Evolutionary conservation across 30 jellyfish, hydroid and myxozoan species (phyloP).

Genomic region (Sanderia malayensis): DNA sequence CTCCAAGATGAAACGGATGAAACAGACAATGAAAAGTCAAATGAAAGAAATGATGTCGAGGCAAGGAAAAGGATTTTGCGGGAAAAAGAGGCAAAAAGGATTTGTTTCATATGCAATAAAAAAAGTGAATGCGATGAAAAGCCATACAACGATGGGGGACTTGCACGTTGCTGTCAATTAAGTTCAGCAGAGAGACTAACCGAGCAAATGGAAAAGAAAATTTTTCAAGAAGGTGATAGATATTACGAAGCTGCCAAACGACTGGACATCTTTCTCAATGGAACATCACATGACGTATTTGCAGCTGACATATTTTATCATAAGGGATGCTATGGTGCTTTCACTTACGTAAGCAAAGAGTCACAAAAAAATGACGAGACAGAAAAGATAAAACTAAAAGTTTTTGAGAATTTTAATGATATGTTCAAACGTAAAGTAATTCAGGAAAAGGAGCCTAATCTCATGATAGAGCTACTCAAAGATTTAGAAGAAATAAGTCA

Average conservation of each 20-base stretch:
- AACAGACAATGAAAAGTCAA: constrained; percentile 13
- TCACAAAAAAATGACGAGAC: constrained; percentile 28
- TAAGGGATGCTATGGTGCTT: constrained; percentile 29
- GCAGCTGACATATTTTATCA: constrained; percentile 44
- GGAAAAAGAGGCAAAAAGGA: constrained; percentile 36
- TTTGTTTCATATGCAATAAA: constrained; percentile 32
- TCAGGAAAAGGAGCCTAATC: constrained; percentile 28
- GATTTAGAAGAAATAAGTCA: constrained; percentile 32
- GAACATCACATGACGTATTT: constrained; percentile 35
- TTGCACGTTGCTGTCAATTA: constrained; percentile 48
- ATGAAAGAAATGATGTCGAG: constrained; percentile 7
- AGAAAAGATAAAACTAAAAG: constrained; percentile 29
- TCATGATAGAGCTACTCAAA: constrained; percentile 45
- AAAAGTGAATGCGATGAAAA: constrained; percentile 38
- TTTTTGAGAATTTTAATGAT: constrained; percentile 22
- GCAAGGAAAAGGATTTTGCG: constrained; percentile 34
- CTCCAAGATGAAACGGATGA: constrained; percentile 24
- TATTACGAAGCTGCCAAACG: constrained; percentile 48
- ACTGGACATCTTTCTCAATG: constrained; percentile 37
- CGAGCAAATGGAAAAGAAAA: constrained; percentile 26
- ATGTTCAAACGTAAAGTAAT: constrained; percentile 35
- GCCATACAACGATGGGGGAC: constrained; percentile 43
- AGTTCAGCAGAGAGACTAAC: constrained; percentile 25
- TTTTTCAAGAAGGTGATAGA: constrained; percentile 27
- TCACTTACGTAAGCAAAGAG: constrained; percentile 31